Conservation (phyloP, 92 coral and sea anemone species). For the Zoanthus solanderi region DNA sequence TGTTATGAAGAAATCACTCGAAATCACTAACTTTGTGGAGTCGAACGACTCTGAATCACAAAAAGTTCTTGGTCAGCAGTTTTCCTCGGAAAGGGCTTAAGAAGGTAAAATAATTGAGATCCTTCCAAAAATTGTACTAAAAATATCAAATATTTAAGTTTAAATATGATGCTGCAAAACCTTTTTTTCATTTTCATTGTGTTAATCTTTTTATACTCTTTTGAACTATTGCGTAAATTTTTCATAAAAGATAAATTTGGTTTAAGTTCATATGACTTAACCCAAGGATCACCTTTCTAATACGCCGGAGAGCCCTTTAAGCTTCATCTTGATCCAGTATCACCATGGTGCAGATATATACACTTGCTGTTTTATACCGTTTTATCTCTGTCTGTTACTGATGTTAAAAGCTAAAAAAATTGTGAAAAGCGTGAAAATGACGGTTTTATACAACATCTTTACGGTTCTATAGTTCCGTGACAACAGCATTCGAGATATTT, state of each 20-base stretch:
- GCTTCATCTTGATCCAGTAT: neutral
- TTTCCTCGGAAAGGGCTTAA: neutral
- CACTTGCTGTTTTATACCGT: neutral
- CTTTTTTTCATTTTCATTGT: neutral
- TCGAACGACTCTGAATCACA: neutral
- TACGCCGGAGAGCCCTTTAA: slow-evolving; percentile 6
- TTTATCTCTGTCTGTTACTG: neutral
- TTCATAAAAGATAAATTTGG: neutral
- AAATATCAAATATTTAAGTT: neutral
- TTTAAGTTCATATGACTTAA: neutral
- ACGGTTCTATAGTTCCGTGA: neutral
- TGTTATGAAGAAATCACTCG: neutral
- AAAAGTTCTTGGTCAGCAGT: slow-evolving; percentile 9
- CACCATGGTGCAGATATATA: slow-evolving; percentile 42
- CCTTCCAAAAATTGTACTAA: neutral
- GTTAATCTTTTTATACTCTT: neutral
- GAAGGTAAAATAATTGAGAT: neutral
- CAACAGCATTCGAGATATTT: neutral
- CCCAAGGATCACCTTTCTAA: slow-evolving; percentile 13
- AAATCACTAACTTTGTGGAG: too few species aligned
- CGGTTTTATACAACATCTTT: neutral
- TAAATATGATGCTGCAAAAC: neutral
- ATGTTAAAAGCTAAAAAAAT: neutral
- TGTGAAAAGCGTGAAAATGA: neutral
- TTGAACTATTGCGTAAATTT: neutral